Conservation (phyloP, 2,888 invertebrate genomes). For the Tetanocera ferruginea region DNA sequence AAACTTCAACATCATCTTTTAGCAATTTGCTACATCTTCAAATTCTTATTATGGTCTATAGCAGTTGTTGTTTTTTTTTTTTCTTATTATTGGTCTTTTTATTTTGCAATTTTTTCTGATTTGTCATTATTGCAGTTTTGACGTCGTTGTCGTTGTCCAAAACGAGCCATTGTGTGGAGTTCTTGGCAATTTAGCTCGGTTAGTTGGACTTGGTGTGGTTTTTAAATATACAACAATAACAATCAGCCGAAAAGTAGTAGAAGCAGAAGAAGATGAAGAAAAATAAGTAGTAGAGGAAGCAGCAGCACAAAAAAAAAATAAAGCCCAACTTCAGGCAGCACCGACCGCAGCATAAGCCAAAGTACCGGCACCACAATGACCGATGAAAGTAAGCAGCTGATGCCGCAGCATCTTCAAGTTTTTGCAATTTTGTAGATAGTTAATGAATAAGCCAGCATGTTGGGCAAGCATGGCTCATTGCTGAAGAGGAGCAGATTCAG, state of each 20-base stretch:
- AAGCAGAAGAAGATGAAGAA: background rate
- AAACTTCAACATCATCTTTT: constrained; percentile 40
- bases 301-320: background rate
- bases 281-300: background rate
- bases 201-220: background rate
- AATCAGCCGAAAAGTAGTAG: background rate
- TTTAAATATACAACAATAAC: background rate
- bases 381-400: background rate
- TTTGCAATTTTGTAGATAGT: background rate
- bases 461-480: background rate
- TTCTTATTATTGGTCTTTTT: background rate
- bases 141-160: background rate
- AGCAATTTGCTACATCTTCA: constrained; percentile 33
- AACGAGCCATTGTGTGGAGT: constrained; percentile 3
- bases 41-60: constrained; percentile 36
- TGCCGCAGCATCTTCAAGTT: background rate
- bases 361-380: background rate
- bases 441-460: constrained; percentile 9
- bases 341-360: background rate
- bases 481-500: too few relatives aligned
- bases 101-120: constrained; percentile 33
- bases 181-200: background rate
- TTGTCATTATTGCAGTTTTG: constrained; percentile 39
- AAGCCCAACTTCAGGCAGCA: background rate
- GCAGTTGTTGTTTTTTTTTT: too few relatives aligned